A percentile compares a stretch with the other conserved stretches of the same genome.
Evolutionary conservation across 1,140 invertebrate species (phyloP).

Genomic region (Wiebesia pumilae): DNA sequence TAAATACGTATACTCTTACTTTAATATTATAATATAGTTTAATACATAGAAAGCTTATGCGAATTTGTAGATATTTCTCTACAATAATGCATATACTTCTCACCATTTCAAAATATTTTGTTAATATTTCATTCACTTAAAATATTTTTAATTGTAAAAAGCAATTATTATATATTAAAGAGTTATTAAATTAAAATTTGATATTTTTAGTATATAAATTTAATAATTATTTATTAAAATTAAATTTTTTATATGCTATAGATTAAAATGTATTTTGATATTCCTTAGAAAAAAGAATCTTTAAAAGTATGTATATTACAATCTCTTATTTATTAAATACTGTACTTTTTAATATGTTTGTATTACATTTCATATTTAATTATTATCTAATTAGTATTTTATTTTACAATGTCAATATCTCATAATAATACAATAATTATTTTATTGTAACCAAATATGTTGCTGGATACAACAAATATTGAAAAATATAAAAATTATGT

Average conservation of each 20-base stretch:
- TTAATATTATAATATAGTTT: slow-evolving; percentile 20
- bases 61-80: slow-evolving; percentile 26
- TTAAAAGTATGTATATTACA: slow-evolving; percentile 7
- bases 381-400: slow-evolving; percentile 39
- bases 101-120: slow-evolving; percentile 18
- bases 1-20: slow-evolving; percentile 59
- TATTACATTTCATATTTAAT: slow-evolving; percentile 27
- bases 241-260: slow-evolving; percentile 27
- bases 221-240: slow-evolving; percentile 34
- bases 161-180: neutral
- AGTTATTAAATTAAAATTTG: slow-evolving; percentile 27
- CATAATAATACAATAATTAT: slow-evolving; percentile 1
- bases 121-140: slow-evolving; percentile 29
- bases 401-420: neutral
- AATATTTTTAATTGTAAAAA: slow-evolving; percentile 40
- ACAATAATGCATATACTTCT: slow-evolving; percentile 10
- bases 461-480: slow-evolving; percentile 27
- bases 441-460: slow-evolving; percentile 12
- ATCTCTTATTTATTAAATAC: slow-evolving; percentile 35
- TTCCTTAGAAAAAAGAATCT: neutral
- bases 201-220: slow-evolving; percentile 20
- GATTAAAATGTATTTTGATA: slow-evolving; percentile 5
- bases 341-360: neutral
- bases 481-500: slow-evolving; percentile 34
- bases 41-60: slow-evolving; percentile 19